These are phyloP conservation scores for Holothuria scabra DNA, from an alignment of 53 echinoderm and acorn worm species.

Conservation along the genomic window DNA sequence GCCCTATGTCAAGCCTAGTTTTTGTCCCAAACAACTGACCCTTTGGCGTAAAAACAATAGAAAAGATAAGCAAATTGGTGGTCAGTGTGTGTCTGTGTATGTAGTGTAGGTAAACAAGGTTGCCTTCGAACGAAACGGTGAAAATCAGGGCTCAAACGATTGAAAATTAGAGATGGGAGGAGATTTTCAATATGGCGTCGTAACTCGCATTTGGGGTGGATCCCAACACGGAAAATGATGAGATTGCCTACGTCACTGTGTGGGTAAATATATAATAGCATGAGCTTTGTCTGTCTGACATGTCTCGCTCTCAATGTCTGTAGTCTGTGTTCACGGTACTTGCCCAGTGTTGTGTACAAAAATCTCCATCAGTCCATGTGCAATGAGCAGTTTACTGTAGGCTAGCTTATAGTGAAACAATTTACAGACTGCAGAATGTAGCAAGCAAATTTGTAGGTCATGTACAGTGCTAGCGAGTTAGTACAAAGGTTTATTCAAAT, in stretches of 20 bases:
- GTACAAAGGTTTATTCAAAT: too few species aligned
- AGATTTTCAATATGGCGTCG: constrained; percentile 55
- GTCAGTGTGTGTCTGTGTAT: neutral
- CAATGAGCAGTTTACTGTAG: neutral
- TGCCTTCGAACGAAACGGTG: too few species aligned
- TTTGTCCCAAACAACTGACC: constrained; percentile 56
- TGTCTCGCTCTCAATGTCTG: too few species aligned
- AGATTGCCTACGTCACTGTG: constrained; percentile 37
- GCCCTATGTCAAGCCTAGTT: constrained; percentile 57
- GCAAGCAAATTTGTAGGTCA: too few species aligned
- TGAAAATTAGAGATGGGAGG: constrained; percentile 35
- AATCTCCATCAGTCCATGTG: too few species aligned
- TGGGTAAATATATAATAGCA: constrained; percentile 4
- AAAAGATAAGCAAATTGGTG: neutral
- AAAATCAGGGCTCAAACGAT: too few species aligned
- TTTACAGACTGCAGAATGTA: too few species aligned
- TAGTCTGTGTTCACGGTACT: too few species aligned
- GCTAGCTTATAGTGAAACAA: neutral
- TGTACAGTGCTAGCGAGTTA: too few species aligned
- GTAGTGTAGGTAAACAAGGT: neutral
- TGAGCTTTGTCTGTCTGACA: constrained; percentile 40
- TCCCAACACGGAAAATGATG: constrained; percentile 38
- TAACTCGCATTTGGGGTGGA: constrained; percentile 47
- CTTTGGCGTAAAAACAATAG: constrained; percentile 35
- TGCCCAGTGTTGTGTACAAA: too few species aligned